These are phyloP conservation scores for Mesocentrotus franciscanus DNA, from an alignment of 53 echinoderm and acorn worm genomes.

Conservation along the genomic window DNA sequence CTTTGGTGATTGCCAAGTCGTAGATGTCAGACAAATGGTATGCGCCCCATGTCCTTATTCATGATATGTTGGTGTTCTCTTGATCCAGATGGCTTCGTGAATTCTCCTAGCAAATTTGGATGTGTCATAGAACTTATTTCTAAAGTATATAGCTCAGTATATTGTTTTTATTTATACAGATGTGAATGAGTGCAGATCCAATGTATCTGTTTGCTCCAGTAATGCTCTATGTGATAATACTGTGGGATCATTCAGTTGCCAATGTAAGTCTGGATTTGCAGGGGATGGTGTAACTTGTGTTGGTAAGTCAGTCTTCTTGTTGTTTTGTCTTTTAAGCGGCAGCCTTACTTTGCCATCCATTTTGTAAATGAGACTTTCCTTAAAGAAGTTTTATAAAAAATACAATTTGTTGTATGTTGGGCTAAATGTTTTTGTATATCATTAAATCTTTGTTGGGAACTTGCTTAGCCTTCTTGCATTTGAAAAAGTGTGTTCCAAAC, in stretches of 20 bases:
- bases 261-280: constrained; percentile 63
- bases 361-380: neutral
- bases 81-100: no score
- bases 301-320: constrained; percentile 45
- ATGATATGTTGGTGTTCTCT: no score
- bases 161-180: constrained; percentile 52
- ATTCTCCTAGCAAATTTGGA: no score
- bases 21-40: no score
- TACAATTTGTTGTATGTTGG: neutral
- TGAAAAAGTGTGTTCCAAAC: no score
- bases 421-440: neutral
- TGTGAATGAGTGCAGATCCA: constrained; percentile 79
- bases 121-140: no score
- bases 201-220: constrained; percentile 51
- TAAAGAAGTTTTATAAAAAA: neutral
- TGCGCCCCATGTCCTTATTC: no score
- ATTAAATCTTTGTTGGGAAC: neutral
- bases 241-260: constrained; percentile 62
- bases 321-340: neutral
- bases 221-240: constrained; percentile 64
- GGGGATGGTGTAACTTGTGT: constrained; percentile 62
- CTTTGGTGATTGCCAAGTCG: no score
- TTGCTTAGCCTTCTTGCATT: no score
- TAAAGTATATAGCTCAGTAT: no score
- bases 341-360: no score